These are phyloP conservation scores for Raja brachyura DNA, from an alignment of 2,113 vertebrate species.

Conservation along the genomic window DNA sequence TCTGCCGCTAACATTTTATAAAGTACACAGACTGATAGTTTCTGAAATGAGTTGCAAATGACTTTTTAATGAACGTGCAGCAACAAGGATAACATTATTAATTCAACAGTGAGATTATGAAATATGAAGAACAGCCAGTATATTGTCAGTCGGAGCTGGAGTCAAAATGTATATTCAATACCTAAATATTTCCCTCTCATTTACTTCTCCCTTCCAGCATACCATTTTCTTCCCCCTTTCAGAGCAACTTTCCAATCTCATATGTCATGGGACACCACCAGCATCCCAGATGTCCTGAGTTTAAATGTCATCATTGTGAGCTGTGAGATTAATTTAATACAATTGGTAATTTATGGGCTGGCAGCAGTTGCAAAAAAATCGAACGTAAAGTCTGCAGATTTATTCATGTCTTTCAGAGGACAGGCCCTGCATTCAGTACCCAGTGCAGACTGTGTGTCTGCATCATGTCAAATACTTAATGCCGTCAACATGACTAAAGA, in stretches of 20 bases:
- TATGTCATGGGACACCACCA: not conserved
- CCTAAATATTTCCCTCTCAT: not conserved
- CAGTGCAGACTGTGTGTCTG: not conserved
- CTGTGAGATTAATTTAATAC: not conserved
- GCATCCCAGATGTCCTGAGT: not conserved
- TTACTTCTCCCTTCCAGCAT: not conserved
- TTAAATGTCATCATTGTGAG: not conserved
- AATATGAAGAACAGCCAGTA: not conserved
- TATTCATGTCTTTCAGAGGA: not conserved
- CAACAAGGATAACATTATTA: not conserved
- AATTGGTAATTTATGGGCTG: not conserved
- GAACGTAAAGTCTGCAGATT: not conserved
- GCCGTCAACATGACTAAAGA: not conserved
- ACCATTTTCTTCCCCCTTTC: not conserved
- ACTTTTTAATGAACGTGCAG: constrained; percentile 28
- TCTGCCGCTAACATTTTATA: not conserved
- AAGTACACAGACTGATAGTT: not conserved
- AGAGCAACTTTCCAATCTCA: not conserved
- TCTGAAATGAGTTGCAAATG: not conserved
- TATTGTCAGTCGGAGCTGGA: not conserved
- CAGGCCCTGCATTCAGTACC: no score
- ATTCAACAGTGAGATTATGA: not conserved
- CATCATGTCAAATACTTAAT: not conserved
- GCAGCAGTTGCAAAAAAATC: not conserved
- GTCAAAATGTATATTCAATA: not conserved